Evolutionary conservation across 2,113 vertebrate genomes (phyloP).

Genomic region (Acrocephalus kingi): DNA sequence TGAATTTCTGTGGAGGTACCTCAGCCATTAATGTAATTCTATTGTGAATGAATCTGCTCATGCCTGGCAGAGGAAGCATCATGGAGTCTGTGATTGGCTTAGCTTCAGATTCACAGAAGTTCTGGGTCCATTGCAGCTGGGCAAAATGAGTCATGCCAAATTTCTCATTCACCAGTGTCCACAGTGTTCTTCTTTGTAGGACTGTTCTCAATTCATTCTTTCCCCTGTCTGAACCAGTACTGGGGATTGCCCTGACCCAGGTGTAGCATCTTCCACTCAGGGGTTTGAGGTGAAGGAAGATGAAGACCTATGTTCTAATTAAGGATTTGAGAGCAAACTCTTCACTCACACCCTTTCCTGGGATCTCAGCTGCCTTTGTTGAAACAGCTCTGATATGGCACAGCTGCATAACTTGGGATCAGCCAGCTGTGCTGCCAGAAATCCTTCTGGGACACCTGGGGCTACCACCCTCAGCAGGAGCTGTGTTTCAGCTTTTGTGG

Average conservation of each 20-base stretch:
- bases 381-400: not conserved
- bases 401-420: not conserved
- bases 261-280: not conserved
- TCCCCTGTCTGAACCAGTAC: fast-evolving
- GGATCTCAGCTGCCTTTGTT: not conserved
- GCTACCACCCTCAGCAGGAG: not conserved
- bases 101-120: not conserved
- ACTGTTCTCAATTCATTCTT: not conserved
- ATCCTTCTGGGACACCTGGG: not conserved
- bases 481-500: not conserved
- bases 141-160: no score
- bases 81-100: fast-evolving
- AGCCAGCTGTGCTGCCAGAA: not conserved
- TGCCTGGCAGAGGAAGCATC: not conserved
- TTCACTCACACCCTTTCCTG: not conserved
- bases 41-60: not conserved
- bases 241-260: not conserved
- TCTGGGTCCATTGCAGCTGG: not conserved
- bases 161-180: not conserved
- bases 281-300: not conserved
- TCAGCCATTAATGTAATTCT: not conserved
- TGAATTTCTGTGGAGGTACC: not conserved
- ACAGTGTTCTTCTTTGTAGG: not conserved
- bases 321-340: not conserved
- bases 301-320: not conserved